Evolutionary conservation across 2,113 vertebrate genomes (phyloP), one percentile per base, ranked within the genome.

Genomic region (Acanthisitta chloris): DNA sequence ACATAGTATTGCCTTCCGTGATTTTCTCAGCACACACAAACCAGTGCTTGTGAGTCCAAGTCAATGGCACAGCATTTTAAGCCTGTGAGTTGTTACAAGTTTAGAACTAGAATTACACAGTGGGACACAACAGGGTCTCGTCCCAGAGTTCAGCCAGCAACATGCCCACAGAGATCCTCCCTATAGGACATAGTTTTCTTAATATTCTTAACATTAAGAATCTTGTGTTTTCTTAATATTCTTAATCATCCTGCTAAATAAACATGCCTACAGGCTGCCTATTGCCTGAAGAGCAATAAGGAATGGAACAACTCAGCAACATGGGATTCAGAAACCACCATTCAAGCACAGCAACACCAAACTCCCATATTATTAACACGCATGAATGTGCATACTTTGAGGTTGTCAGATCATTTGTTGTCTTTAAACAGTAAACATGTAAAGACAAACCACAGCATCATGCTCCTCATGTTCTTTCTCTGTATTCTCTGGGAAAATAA

Each of bases 401-500:
- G 7, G 24, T 29, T 26, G 16, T 84, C 24, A 61, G 36, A 46
- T 69, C 59, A 72, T 34, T 17, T 73, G 14, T 34, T 55, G 40
- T 36, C 31, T 25, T 73, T 69, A 59, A 76, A 54, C 19, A 64
- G 7, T 19, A 81, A 69, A 45, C 45, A 69, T 4, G 16, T 42
- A 58, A 64, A 59, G 70, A 65, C 8, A 69, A 88, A 45, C 5
- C 17, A 70, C 24, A 57, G 21, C 26, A 33, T 38, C 59, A 25
- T 0, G 0, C 11, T 55, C 24, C 34, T 59, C 34, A 3, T 12
- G 0, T 24, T 76, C 25, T 36, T 67, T 49, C 61, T 33, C 28
- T n/a, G 8, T 33, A 26, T 57, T 70, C 18, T 77, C n/a, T 33
- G 17, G 17, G 21, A 52, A 86, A 70, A 58, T 40, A 12, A 45